Evolutionary conservation across 2,113 vertebrate species (phyloP).

Genomic region (Oncorhynchus masou): DNA sequence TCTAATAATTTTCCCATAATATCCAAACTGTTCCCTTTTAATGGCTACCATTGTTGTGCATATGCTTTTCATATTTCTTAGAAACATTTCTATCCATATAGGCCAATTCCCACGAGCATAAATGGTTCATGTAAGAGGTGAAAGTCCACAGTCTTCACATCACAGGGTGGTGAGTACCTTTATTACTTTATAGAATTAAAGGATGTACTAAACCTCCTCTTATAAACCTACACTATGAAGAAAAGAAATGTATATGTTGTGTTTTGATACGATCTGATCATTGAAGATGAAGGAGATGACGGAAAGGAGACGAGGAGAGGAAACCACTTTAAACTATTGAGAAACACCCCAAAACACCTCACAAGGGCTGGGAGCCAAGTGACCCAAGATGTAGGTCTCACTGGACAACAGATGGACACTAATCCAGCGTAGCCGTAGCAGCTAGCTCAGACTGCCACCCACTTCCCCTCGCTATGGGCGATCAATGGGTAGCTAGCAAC

Average conservation of each 20-base stretch:
- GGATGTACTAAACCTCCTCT: no score
- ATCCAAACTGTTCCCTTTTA: no score
- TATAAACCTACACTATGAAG: no score
- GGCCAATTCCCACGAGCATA: no score
- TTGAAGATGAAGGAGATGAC: no score
- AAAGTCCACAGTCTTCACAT: slow-evolving; percentile 20
- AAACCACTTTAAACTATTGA: not conserved
- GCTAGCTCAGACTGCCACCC: not conserved
- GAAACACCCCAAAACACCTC: not conserved
- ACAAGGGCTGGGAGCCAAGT: slow-evolving; percentile 1
- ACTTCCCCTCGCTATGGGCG: not conserved
- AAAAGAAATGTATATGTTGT: no score
- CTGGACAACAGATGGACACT: slow-evolving; percentile 21
- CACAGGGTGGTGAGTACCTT: not conserved
- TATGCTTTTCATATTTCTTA: no score
- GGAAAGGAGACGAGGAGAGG: not conserved
- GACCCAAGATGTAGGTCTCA: slow-evolving; percentile 12
- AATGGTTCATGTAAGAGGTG: not conserved
- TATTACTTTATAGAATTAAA: no score
- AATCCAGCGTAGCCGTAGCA: slow-evolving; percentile 5
- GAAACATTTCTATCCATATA: no score
- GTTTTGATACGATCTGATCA: no score
- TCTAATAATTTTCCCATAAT: no score
- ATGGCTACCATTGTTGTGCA: no score
- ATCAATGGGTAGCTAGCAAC: not conserved